These are phyloP conservation scores for Dendrocincla fuliginosa DNA, from an alignment of 2,797 vertebrate species.

Conservation along the genomic window DNA sequence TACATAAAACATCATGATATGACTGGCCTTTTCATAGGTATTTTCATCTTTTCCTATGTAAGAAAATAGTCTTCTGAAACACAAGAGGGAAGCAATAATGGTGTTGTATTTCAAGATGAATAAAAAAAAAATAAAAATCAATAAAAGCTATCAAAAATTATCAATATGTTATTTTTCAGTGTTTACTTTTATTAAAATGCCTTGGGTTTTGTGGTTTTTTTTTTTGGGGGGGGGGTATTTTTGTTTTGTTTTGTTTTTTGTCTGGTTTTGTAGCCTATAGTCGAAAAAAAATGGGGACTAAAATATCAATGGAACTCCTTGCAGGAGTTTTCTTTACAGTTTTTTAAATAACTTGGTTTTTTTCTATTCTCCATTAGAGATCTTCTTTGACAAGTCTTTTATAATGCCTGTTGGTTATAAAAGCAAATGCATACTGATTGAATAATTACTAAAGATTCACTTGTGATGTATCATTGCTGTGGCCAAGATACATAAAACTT, in stretches of 20 bases:
- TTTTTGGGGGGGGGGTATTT: too few species aligned
- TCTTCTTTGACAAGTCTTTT: neutral
- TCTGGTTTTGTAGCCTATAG: neutral
- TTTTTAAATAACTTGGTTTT: neutral
- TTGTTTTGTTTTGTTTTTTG: neutral
- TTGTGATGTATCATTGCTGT: neutral
- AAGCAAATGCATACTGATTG: neutral
- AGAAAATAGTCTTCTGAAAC: neutral
- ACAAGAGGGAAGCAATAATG: neutral
- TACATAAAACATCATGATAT: neutral
- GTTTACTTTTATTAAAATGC: neutral
- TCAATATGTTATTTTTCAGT: neutral
- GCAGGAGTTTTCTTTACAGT: neutral
- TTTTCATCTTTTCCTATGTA: neutral
- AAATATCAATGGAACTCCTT: neutral
- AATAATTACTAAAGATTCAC: neutral
- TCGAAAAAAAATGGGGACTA: neutral
- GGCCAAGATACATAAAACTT: accelerated
- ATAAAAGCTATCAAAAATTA: neutral
- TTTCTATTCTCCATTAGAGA: neutral
- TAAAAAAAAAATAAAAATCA: neutral
- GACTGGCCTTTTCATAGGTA: neutral
- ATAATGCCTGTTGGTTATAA: neutral
- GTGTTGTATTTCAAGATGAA: neutral
- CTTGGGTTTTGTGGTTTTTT: too few species aligned